Percentiles rank a stretch among this genome's conserved stretches.
phyloP scores from a whole-genome alignment of 1,140 invertebrate genomes.

The Conopomorpha cramerella region DNA sequence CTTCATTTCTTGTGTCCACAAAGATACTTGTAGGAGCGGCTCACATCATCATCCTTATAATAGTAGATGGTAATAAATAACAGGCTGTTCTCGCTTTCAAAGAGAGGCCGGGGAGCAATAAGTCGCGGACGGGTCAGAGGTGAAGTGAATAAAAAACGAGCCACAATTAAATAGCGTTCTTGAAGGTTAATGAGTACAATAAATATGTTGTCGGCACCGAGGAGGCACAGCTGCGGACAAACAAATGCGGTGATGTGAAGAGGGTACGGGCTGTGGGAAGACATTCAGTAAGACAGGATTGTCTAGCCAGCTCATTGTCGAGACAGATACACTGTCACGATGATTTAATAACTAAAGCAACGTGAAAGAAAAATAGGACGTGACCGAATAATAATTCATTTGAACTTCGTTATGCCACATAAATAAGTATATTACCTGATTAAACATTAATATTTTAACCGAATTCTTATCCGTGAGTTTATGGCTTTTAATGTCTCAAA shows the following conservation, averaged over 20 bases:
- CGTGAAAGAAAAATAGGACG: too few species aligned
- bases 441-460: too few species aligned
- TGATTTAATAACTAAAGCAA: conserved; percentile 18
- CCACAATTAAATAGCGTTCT: conserved; percentile 61
- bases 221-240: conserved; percentile 41
- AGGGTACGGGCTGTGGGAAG: conserved; percentile 26
- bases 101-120: conserved; percentile 52
- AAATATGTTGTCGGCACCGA: conserved; percentile 58
- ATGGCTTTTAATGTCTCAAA: too few species aligned
- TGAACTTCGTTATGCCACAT: too few species aligned
- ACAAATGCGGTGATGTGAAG: conserved; percentile 54
- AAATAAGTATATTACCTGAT: too few species aligned
- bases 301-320: conserved; percentile 43
- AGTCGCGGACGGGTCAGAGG: conserved; percentile 54
- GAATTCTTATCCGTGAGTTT: too few species aligned
- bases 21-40: conserved; percentile 49
- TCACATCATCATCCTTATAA: too few species aligned
- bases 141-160: conserved; percentile 59
- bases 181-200: conserved; percentile 61
- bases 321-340: conserved; percentile 16
- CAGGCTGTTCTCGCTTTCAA: conserved; percentile 51
- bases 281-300: conserved; percentile 13
- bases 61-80: conserved; percentile 44
- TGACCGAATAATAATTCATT: too few species aligned
- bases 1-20: too few species aligned